Evolutionary conservation across 2,888 invertebrate species (phyloP), one percentile per base, ranked within the genome.

Genomic region (Axea sp.): DNA sequence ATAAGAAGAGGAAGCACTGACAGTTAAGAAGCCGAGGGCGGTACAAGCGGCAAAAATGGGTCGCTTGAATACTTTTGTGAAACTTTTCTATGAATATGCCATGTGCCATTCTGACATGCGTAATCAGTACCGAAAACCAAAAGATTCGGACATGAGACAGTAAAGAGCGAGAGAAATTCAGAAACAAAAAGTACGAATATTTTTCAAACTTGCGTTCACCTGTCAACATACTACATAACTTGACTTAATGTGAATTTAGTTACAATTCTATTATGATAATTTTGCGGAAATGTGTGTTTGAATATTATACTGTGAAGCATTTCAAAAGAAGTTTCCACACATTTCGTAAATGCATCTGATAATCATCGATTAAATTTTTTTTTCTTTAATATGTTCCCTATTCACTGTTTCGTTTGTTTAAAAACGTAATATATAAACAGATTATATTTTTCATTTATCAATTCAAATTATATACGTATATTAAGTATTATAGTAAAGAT

Each of bases 31-130:
- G 51, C 28, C 35, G 33, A 35, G 49, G 51, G 41, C 43, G 35
- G 8, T 35, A 43, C 45, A 14, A 12, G 39, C 33, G 69, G 41
- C 55, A 67, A 76, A 80, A 80, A 72, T 71, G 62, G 74, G 75
- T 74, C 77, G 76, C 43, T 59, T 77, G 80, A 78, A 82, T 83
- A 81, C 79, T 78, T 75, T 39, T 33, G 65, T 62, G 59, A 45
- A 82, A 83, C 77, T 83, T 83, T 82, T 78, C 75, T 76, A 80
- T 82, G 81, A 82, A 83, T 82, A 80, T 78, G 59, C 74, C 78
- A 78, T 78, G 77, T 75, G 57, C 41, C 15, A 22, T 9, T 39
- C 8, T 24, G 67, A 74, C 62, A 71, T 43, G 53, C 51, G 74
- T 75, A 51, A 67, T 26, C 33, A 49, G 75, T 64, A 73, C 77